Conservation (phyloP, 2,888 invertebrate species). For the Boloria euphrosyne region DNA sequence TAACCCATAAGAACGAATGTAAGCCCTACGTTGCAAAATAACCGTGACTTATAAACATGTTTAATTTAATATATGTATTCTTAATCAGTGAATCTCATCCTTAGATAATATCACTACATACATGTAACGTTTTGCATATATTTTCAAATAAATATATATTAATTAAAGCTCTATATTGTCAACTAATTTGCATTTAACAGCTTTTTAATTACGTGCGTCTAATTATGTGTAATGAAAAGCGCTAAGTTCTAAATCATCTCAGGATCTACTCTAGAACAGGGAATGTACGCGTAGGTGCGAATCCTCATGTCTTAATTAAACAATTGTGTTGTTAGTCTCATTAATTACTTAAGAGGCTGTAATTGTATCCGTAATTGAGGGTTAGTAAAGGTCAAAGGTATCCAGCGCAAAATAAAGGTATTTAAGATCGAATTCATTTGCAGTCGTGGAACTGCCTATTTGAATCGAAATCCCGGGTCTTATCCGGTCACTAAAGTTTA, state of each 20-base stretch:
- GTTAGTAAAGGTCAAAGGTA: constrained; percentile 64
- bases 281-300: constrained; percentile 47
- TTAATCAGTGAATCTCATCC: no score
- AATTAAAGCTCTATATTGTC: no score
- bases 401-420: constrained; percentile 55
- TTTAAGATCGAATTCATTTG: constrained; percentile 56
- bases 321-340: constrained; percentile 55
- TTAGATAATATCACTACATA: no score
- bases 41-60: no score
- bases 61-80: no score
- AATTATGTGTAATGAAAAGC: background rate
- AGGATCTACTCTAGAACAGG: constrained; percentile 1
- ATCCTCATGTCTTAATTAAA: constrained; percentile 67
- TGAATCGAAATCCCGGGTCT: constrained; percentile 35
- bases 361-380: constrained; percentile 45
- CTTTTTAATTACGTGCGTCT: no score
- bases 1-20: no score
- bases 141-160: no score
- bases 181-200: no score
- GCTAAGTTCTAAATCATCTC: background rate
- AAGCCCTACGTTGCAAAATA: no score
- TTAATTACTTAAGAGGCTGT: constrained; percentile 50
- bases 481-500: background rate
- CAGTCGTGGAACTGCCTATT: constrained; percentile 53
- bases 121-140: no score